phyloP scores from a whole-genome alignment of 2,113 vertebrate genomes.

The Tautogolabrus adspersus region DNA sequence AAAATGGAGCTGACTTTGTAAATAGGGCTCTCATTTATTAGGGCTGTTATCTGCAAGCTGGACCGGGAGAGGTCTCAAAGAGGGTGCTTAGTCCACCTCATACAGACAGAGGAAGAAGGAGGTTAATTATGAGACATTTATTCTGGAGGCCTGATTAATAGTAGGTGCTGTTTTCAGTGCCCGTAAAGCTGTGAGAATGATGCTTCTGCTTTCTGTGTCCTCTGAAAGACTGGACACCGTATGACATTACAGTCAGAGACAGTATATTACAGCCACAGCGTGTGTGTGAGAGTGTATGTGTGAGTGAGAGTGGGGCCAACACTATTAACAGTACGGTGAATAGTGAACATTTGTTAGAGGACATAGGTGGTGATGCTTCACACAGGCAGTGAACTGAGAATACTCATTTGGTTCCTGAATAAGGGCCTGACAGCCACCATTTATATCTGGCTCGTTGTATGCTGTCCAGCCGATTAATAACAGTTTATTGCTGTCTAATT shows the following conservation, averaged over 20 bases:
- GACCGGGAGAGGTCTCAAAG: constrained; percentile 81
- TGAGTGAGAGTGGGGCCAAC: constrained; percentile 76
- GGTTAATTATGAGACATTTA: constrained; percentile 89
- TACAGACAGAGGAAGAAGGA: constrained; percentile 69
- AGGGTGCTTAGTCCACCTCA: constrained; percentile 80
- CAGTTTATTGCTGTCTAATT: constrained; percentile 99
- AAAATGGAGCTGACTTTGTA: constrained; percentile 87
- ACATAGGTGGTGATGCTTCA: constrained; percentile 93
- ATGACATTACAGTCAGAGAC: constrained; percentile 87
- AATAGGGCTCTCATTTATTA: constrained; percentile 83
- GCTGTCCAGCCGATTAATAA: constrained; percentile 99
- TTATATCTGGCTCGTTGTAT: constrained; percentile 97
- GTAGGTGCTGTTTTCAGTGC: constrained; percentile 84
- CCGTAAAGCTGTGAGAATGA: constrained; percentile 87
- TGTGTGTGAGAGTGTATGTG: constrained; percentile 3
- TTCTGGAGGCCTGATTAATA: constrained; percentile 87
- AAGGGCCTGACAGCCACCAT: constrained; percentile 96
- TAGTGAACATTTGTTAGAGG: constrained; percentile 98
- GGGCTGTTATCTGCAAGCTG: constrained; percentile 77
- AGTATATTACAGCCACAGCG: constrained; percentile 58
- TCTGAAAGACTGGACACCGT: constrained; percentile 83
- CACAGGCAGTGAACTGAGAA: constrained; percentile 98
- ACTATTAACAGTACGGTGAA: constrained; percentile 95
- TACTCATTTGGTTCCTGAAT: constrained; percentile 99
- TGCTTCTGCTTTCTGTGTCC: constrained; percentile 91